Conservation (phyloP, 2,113 vertebrate species). For the Mixornis gularis region DNA sequence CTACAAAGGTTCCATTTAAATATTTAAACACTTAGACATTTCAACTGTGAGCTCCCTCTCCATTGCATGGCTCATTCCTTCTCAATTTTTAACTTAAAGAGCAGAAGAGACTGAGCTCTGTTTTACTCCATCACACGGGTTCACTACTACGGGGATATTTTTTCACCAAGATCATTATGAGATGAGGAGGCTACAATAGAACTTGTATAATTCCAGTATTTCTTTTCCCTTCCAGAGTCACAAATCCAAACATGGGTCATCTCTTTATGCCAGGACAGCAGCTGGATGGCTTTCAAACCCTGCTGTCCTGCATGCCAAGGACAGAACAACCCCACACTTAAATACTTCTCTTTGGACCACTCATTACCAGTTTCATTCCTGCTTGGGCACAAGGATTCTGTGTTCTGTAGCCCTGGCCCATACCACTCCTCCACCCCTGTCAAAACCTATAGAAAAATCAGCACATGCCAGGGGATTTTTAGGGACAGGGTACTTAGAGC, state of each 20-base stretch:
- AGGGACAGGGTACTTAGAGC: neutral
- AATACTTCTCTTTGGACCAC: accelerated
- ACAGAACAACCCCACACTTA: neutral
- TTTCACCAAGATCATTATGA: neutral
- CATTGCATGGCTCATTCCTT: neutral
- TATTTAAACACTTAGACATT: neutral
- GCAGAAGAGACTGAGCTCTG: neutral
- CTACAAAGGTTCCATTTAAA: neutral
- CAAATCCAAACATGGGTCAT: accelerated
- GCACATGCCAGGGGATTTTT: neutral
- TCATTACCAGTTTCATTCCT: neutral
- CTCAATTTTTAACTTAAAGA: neutral
- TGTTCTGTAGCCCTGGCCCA: accelerated
- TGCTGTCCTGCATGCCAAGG: accelerated
- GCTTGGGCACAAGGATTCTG: neutral
- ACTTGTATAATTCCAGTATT: neutral
- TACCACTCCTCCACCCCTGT: neutral
- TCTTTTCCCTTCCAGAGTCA: neutral
- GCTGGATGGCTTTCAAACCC: accelerated
- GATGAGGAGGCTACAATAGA: neutral
- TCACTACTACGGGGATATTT: neutral
- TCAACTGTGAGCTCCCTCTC: neutral
- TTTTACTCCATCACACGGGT: neutral
- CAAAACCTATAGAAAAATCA: neutral
- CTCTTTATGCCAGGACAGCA: neutral